These are phyloP conservation scores for Margarornis squamiger DNA, from an alignment of 2,797 vertebrate genomes.

Conservation along the genomic window DNA sequence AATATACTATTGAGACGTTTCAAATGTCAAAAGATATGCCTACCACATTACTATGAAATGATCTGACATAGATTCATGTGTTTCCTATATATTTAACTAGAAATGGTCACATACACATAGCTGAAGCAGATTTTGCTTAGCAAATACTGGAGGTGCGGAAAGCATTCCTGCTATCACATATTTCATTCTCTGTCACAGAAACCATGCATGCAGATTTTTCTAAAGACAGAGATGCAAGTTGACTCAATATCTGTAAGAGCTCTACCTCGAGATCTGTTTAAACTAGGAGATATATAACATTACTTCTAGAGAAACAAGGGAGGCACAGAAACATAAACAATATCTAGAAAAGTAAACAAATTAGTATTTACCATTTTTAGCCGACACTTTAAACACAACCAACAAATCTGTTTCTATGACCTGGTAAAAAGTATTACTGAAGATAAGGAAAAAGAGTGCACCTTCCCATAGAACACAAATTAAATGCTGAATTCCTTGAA, in stretches of 20 bases:
- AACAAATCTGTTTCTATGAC: not conserved
- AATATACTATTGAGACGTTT: not conserved
- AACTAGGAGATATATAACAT: not conserved
- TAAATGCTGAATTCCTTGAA: not conserved
- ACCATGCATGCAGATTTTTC: not conserved
- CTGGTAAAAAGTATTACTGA: not conserved
- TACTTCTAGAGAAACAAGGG: not conserved
- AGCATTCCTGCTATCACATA: not conserved
- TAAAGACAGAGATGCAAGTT: not conserved
- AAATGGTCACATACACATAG: not conserved
- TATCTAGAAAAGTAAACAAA: not conserved
- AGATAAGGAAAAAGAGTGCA: not conserved
- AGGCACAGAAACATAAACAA: not conserved
- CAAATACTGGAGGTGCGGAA: not conserved
- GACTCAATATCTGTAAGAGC: not conserved
- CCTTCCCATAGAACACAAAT: not conserved
- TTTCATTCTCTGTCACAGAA: not conserved
- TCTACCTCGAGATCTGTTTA: not conserved
- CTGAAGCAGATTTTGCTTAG: not conserved
- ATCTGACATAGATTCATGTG: not conserved
- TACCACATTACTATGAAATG: not conserved
- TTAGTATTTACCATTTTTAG: not conserved
- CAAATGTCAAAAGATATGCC: not conserved
- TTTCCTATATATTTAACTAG: not conserved
- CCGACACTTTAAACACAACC: not conserved